Evolutionary conservation across 2,888 invertebrate species (phyloP).

Genomic region (Melinaea marsaeus): DNA sequence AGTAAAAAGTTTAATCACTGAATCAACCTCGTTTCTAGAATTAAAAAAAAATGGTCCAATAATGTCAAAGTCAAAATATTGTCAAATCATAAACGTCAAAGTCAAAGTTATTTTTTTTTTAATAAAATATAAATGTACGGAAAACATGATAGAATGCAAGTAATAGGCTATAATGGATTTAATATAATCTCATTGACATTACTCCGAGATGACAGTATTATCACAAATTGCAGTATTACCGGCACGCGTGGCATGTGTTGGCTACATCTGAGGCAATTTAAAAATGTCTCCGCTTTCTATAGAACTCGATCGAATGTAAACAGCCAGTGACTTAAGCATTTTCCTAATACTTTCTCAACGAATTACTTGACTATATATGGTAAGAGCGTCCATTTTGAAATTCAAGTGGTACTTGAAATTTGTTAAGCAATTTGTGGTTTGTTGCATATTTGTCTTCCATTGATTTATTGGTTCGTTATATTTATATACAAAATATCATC

Average conservation of each 20-base stretch:
- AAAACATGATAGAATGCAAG: neutral
- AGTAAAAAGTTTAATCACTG: no score
- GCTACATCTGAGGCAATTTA: constrained; percentile 26
- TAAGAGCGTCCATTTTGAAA: neutral
- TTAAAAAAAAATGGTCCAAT: no score
- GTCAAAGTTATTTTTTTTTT: no score
- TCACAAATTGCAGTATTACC: constrained; percentile 31
- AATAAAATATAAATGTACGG: no score
- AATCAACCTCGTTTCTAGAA: no score
- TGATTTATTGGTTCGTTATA: neutral
- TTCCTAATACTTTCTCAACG: constrained; percentile 31
- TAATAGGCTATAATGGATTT: neutral
- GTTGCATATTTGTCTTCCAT: constrained; percentile 1
- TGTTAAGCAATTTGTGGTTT: constrained; percentile 9
- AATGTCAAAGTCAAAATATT: no score
- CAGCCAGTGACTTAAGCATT: constrained; percentile 27
- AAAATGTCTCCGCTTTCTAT: constrained; percentile 25
- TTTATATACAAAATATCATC: no score
- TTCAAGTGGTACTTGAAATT: constrained; percentile 6
- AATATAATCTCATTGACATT: neutral
- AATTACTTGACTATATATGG: constrained; percentile 22
- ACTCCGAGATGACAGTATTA: constrained; percentile 25
- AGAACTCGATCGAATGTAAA: constrained; percentile 17
- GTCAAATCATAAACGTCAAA: no score
- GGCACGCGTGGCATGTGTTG: constrained; percentile 27